Conservation (phyloP, 2,113 vertebrate genomes). For the Anoura caudifer region DNA sequence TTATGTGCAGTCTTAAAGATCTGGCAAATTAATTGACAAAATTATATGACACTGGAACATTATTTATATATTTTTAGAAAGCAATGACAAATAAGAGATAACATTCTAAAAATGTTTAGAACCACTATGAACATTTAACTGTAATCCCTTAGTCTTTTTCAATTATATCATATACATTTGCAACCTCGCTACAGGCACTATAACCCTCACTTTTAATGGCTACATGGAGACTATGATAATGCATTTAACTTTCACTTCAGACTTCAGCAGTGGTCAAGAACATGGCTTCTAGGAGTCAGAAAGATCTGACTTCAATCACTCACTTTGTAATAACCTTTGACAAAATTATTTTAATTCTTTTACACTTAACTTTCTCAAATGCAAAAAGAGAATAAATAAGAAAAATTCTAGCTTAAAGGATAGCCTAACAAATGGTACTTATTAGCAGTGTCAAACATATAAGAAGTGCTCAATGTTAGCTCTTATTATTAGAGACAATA, state of each 20-base stretch:
- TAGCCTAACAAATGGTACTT: neutral
- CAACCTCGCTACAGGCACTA: neutral
- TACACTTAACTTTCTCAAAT: neutral
- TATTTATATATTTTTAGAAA: neutral
- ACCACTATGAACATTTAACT: neutral
- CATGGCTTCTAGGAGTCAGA: neutral
- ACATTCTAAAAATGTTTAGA: slow-evolving; percentile 20
- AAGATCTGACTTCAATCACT: neutral
- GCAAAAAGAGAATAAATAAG: neutral
- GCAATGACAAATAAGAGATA: neutral
- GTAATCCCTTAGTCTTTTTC: neutral
- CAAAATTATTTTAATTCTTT: slow-evolving; percentile 32
- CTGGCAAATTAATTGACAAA: slow-evolving; percentile 44
- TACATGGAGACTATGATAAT: neutral
- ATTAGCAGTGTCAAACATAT: neutral
- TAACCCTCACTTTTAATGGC: neutral
- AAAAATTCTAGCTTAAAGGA: neutral
- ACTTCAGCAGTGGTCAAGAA: neutral
- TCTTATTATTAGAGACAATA: neutral
- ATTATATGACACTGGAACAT: neutral
- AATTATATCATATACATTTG: neutral
- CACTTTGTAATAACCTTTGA: neutral
- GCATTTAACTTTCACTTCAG: slow-evolving; percentile 7
- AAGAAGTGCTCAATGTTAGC: neutral
- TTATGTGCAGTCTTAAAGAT: slow-evolving; percentile 41